Evolutionary conservation across 2,797 vertebrate species (phyloP).

Genomic region (Phalloptychus januarius): DNA sequence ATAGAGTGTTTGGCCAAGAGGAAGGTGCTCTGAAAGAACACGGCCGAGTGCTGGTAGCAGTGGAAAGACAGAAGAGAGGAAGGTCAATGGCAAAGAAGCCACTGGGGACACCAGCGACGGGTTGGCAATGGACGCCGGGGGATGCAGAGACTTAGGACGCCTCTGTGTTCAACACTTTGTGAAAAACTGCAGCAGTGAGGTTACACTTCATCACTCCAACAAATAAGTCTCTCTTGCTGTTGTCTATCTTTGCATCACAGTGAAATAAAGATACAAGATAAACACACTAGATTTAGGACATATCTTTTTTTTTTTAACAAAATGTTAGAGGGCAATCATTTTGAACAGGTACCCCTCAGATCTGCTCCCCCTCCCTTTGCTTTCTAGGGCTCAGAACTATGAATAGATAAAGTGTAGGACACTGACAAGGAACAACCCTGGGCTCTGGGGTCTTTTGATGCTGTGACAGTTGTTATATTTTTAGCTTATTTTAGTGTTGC

Average conservation of each 20-base stretch:
- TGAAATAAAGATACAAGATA: not conserved
- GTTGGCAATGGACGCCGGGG: not conserved
- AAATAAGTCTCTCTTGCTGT: not conserved
- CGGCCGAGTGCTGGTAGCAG: not conserved
- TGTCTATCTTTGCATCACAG: not conserved
- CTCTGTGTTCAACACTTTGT: not conserved
- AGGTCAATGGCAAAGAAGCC: conserved; percentile 1
- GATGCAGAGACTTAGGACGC: not conserved
- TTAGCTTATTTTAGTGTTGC: not conserved
- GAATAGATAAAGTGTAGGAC: not conserved
- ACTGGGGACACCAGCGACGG: not conserved
- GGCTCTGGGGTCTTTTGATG: not conserved
- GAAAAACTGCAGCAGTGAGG: not conserved
- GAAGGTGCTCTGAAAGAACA: not conserved
- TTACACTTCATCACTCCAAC: not conserved
- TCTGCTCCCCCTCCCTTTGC: not conserved
- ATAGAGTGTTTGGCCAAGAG: not conserved
- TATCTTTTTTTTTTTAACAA: not conserved
- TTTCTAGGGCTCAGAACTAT: not conserved
- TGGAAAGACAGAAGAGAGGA: not conserved
- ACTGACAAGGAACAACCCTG: not conserved
- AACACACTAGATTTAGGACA: not conserved
- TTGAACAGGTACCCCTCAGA: not conserved
- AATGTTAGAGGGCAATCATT: not conserved
- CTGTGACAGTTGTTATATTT: not conserved